Evolutionary conservation across 2,113 vertebrate genomes (phyloP).

Genomic region (Oxygymnocypris stewartii): DNA sequence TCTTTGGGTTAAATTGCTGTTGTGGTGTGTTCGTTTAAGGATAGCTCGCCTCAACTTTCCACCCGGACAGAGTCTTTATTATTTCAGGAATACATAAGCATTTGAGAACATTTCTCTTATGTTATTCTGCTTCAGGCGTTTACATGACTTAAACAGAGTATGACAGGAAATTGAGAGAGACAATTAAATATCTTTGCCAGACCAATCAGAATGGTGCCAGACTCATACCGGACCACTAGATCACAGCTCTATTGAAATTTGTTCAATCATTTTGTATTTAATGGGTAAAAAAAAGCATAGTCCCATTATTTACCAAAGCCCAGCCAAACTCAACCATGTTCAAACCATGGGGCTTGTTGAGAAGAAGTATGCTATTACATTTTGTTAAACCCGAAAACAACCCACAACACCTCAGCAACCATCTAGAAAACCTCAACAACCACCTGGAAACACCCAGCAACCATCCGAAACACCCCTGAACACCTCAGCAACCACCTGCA

Average conservation of each 20-base stretch:
- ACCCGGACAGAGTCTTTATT: neutral
- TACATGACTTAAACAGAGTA: neutral
- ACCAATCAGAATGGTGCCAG: no score
- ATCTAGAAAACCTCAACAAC: no score
- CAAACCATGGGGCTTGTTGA: neutral
- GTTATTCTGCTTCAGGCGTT: neutral
- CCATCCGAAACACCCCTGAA: no score
- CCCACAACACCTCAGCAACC: no score
- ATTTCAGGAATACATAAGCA: neutral
- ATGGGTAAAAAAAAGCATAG: neutral
- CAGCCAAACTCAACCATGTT: neutral
- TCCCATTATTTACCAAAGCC: neutral
- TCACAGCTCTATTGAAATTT: neutral
- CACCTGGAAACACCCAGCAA: no score
- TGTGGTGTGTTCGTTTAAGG: slow-evolving; percentile 65
- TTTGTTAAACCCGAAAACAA: neutral
- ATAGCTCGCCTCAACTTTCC: slow-evolving; percentile 61
- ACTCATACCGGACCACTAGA: neutral
- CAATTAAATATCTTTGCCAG: neutral
- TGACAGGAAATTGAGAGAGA: neutral
- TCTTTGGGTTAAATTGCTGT: slow-evolving; percentile 67
- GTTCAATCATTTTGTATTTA: neutral
- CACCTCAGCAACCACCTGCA: neutral
- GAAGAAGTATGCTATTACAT: neutral
- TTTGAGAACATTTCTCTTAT: neutral